Percentiles rank a stretch among this genome's conserved stretches.
Evolutionary conservation across 2,888 invertebrate genomes (phyloP).

Genomic region (Acleris cristana): DNA sequence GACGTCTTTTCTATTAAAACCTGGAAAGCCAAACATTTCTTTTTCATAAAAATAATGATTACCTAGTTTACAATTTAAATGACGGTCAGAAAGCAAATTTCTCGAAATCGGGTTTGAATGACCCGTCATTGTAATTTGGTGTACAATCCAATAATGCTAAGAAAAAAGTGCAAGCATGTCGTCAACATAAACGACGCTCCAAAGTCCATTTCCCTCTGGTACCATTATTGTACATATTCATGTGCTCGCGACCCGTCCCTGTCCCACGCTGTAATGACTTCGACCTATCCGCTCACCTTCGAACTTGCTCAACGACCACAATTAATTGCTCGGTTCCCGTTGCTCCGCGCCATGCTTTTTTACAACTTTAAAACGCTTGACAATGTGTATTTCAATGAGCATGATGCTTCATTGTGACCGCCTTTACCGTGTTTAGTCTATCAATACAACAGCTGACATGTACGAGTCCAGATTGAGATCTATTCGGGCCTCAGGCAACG

Average conservation of each 20-base stretch:
- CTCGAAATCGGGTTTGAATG: too few species aligned
- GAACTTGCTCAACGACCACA: slow-evolving; percentile 23
- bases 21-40: too few species aligned
- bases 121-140: too few species aligned
- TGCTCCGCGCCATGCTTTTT: slow-evolving; percentile 2
- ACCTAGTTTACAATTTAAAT: too few species aligned
- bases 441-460: not conserved
- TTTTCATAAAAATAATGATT: too few species aligned
- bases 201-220: not conserved
- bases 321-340: slow-evolving; percentile 27
- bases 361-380: not conserved
- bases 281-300: slow-evolving; percentile 33
- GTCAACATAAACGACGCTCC: not conserved
- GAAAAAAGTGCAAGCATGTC: not conserved
- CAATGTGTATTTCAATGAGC: not conserved
- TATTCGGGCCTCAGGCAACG: too few species aligned
- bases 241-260: not conserved
- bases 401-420: slow-evolving; percentile 1
- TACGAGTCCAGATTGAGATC: too few species aligned
- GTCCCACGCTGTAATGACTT: slow-evolving; percentile 3
- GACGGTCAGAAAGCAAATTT: too few species aligned
- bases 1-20: too few species aligned
- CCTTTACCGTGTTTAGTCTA: not conserved
- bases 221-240: slow-evolving; percentile 1
- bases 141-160: too few species aligned